Evolutionary conservation across 2,888 invertebrate genomes (phyloP).

Genomic region (Antitype chi): DNA sequence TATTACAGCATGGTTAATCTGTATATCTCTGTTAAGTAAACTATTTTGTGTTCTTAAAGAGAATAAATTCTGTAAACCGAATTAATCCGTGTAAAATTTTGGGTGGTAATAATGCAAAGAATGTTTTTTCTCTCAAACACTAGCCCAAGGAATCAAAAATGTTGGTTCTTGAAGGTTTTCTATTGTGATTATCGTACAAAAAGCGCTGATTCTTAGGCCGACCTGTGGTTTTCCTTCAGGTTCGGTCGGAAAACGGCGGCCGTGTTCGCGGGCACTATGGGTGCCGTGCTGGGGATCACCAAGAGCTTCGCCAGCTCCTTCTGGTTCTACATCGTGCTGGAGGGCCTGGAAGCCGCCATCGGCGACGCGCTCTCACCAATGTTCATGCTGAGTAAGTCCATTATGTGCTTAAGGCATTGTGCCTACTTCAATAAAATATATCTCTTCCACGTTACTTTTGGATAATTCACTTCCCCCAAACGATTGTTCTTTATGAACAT

Average conservation of each 20-base stretch:
- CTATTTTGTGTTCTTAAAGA: no score
- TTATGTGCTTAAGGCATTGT: background rate
- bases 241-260: slow-evolving; percentile 86
- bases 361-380: slow-evolving; percentile 87
- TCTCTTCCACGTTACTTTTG: background rate
- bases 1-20: no score
- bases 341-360: slow-evolving; percentile 83
- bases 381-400: slow-evolving; percentile 85
- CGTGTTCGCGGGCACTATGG: slow-evolving; percentile 84
- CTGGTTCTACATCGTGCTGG: slow-evolving; percentile 82
- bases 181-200: background rate
- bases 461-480: background rate
- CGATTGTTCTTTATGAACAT: background rate
- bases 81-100: no score
- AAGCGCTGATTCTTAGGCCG: background rate
- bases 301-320: slow-evolving; percentile 83
- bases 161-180: background rate
- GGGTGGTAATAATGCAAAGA: background rate
- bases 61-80: no score
- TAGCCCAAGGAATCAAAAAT: background rate
- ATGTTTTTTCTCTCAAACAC: background rate
- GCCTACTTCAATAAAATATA: background rate
- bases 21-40: no score
- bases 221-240: slow-evolving; percentile 64
- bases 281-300: slow-evolving; percentile 82